A percentile compares a stretch with the other conserved stretches of the same genome.
Evolutionary conservation across 1,140 invertebrate genomes (phyloP).

Genomic region (Zaprionus davidi): DNA sequence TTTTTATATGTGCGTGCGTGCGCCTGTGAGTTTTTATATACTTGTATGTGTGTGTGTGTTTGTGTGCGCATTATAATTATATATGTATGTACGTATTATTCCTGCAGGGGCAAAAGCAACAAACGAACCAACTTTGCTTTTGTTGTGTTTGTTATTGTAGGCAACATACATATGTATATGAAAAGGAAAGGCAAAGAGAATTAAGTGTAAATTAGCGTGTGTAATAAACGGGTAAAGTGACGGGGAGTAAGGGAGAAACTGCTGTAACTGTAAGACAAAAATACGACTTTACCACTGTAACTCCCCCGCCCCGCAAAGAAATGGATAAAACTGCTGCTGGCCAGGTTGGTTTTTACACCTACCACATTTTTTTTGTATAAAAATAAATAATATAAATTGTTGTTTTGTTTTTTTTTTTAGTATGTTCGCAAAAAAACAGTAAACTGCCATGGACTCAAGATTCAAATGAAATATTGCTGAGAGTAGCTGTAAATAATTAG

Average conservation of each 20-base stretch:
- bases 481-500: conserved; percentile 43
- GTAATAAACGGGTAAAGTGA: conserved; percentile 40
- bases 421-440: conserved; percentile 50
- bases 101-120: conserved; percentile 54
- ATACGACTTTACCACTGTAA: conserved; percentile 34
- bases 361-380: neutral
- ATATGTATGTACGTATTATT: conserved; percentile 46
- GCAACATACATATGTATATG: conserved; percentile 30
- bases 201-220: conserved; percentile 48
- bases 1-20: conserved; percentile 43
- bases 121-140: conserved; percentile 48
- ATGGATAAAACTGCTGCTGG: conserved; percentile 51
- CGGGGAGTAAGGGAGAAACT: conserved; percentile 31
- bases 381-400: neutral
- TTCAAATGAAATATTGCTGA: conserved; percentile 21
- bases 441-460: conserved; percentile 40
- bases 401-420: conserved; percentile 13
- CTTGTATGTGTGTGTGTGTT: conserved; percentile 6
- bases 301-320: conserved; percentile 22
- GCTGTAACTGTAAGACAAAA: conserved; percentile 27
- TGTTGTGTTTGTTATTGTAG: conserved; percentile 50
- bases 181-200: conserved; percentile 46
- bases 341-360: conserved; percentile 31
- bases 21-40: conserved; percentile 26
- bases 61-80: conserved; percentile 53